phyloP scores from a whole-genome alignment of 2,113 vertebrate genomes.

The Gnathonemus echidnorhynchus region DNA sequence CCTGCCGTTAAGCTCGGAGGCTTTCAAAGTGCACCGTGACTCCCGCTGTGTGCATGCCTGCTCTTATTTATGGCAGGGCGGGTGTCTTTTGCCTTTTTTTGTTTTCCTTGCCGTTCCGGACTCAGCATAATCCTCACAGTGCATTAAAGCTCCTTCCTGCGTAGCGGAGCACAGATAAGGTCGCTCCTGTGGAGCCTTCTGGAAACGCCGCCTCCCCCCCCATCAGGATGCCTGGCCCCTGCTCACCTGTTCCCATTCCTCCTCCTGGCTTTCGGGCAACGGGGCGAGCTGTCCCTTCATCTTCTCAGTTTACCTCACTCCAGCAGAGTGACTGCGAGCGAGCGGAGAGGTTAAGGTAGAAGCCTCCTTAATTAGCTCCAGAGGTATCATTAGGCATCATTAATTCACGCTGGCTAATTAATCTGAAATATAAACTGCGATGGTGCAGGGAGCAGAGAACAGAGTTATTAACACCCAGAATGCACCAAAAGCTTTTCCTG shows the following conservation, averaged over 20 bases:
- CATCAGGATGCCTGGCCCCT: neutral
- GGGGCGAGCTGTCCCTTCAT: neutral
- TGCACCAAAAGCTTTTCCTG: neutral
- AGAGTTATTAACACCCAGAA: neutral
- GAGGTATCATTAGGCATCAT: slow-evolving; percentile 56
- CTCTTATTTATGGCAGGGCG: neutral
- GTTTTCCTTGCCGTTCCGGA: slow-evolving; percentile 12
- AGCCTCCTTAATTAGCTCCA: slow-evolving; percentile 60
- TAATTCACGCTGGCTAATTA: slow-evolving; percentile 65
- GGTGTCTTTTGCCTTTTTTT: neutral
- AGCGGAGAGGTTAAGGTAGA: slow-evolving; percentile 61
- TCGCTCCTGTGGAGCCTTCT: slow-evolving; percentile 26
- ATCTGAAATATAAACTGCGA: slow-evolving; percentile 52
- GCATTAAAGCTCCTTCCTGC: slow-evolving; percentile 22
- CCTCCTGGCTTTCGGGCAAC: neutral
- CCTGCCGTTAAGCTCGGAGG: neutral
- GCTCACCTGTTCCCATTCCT: neutral
- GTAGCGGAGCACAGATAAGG: neutral
- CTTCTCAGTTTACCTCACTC: neutral
- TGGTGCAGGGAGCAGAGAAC: slow-evolving; percentile 23
- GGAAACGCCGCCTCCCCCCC: neutral
- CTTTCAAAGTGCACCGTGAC: neutral
- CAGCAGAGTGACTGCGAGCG: slow-evolving; percentile 38
- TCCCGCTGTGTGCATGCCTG: neutral
- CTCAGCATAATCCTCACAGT: slow-evolving; percentile 29